Evolutionary conservation across 2,113 vertebrate genomes (phyloP), one percentile per base, ranked within the genome.

Genomic region (Phainopepla nitens): DNA sequence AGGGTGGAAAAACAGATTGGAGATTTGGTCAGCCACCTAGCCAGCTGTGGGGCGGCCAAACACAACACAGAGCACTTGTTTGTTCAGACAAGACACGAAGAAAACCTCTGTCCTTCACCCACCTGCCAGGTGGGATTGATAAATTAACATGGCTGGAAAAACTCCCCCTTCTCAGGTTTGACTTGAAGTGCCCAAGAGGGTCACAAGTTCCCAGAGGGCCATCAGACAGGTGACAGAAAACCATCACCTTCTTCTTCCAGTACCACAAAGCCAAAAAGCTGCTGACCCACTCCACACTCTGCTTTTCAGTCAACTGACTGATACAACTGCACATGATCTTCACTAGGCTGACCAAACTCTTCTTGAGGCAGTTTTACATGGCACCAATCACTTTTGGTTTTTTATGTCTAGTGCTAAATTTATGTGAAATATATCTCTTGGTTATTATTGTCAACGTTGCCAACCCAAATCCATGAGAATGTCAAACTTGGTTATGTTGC

Each of bases 301-400:
- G 31, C 14, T 86, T 60, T 42, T 68, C 66, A 84, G 11, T 51
- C 3, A 0, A 15, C 36, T 70, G 39, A 62, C 31, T 45, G 2
- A 0, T 25, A 28, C 1, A 3, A n/a, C n/a, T 79, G 27, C 21
- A 31, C 2, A 0, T 71, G 33, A 11, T 41, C 60, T 84, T 62
- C 33, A 73, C 45, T 29, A 71, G 51, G 14, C 47, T 82, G 56
- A 78, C 13, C 31, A 71, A 79, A 49, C 5, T 53, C 31, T 31
- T 84, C 77, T 31, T 42, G 17, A 85, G 20, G 13, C 1, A 1
- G 13, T 5, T 82, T 75, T 62, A 25, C 9, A 13, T 57, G 47
- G 44, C 25, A 85, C 7, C 1, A 1, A 11, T 16, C 33, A 62
- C 4, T 19, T 36, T 25, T 31, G 41, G 41, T 41, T 15, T 9